Conservation (phyloP, 2,888 invertebrate genomes). For the Drosophila greeni region DNA sequence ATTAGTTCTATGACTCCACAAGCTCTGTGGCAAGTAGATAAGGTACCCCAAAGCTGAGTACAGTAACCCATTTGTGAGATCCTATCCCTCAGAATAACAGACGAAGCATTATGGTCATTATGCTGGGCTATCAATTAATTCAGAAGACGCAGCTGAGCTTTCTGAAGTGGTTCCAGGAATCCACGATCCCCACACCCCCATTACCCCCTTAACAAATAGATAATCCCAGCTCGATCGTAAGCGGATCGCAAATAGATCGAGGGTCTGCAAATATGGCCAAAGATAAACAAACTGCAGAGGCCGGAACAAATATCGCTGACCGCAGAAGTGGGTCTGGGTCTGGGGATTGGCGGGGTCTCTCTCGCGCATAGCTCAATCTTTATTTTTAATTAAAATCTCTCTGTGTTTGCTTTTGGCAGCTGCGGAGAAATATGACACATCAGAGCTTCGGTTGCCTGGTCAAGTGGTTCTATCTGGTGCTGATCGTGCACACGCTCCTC, state of each 20-base stretch:
- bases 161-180: constrained; percentile 4
- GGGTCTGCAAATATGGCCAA: constrained; percentile 32
- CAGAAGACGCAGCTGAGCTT: not conserved
- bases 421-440: constrained; percentile 59
- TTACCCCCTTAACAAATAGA: constrained; percentile 10
- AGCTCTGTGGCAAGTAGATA: not conserved
- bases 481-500: constrained; percentile 63
- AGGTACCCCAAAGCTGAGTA: not conserved
- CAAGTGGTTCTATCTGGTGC: constrained; percentile 69
- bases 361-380: not conserved
- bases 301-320: not conserved
- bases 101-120: not conserved
- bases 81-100: not conserved
- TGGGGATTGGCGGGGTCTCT: not conserved
- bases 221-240: constrained; percentile 20
- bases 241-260: constrained; percentile 42
- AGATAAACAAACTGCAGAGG: constrained; percentile 32
- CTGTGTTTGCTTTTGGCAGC: constrained; percentile 39
- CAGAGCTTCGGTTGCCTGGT: constrained; percentile 59
- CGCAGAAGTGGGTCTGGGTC: constrained; percentile 1
- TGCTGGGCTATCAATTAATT: not conserved
- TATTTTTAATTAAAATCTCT: constrained; percentile 26
- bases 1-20: too few relatives aligned
- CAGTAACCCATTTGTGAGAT: not conserved
- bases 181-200: not conserved